phyloP scores from a whole-genome alignment of 2,888 invertebrate genomes.

The Teleiodes luculella region DNA sequence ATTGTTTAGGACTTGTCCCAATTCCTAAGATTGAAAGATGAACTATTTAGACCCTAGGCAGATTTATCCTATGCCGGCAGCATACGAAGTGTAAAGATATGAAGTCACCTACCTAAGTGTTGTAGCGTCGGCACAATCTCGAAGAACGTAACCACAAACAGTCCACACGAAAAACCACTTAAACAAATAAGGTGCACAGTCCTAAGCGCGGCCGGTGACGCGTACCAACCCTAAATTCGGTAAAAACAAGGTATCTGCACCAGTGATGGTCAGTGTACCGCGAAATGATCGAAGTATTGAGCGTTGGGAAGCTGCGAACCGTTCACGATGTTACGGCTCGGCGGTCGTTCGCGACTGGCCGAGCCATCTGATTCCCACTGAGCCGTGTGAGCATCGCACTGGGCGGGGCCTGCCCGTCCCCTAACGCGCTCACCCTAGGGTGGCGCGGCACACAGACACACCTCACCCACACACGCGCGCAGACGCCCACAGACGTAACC shows the following conservation, averaged over 20 bases:
- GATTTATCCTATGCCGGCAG: not conserved
- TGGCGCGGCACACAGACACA: slow-evolving; percentile 34
- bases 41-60: too few species aligned
- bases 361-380: slow-evolving; percentile 77
- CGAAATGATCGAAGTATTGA: slow-evolving; percentile 73
- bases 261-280: slow-evolving; percentile 68
- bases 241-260: slow-evolving; percentile 60
- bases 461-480: slow-evolving; percentile 30
- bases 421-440: slow-evolving; percentile 51
- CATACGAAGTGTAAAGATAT: not conserved
- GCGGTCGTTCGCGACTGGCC: slow-evolving; percentile 77
- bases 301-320: slow-evolving; percentile 67
- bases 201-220: slow-evolving; percentile 43
- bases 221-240: slow-evolving; percentile 57
- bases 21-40: too few species aligned
- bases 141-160: slow-evolving; percentile 23
- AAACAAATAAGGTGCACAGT: slow-evolving; percentile 59
- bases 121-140: slow-evolving; percentile 20
- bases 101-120: slow-evolving; percentile 34
- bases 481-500: slow-evolving; percentile 41
- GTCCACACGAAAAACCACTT: slow-evolving; percentile 47
- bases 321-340: slow-evolving; percentile 77
- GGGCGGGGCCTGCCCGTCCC: slow-evolving; percentile 64
- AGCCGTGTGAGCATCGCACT: slow-evolving; percentile 74
- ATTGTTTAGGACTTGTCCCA: not conserved